Evolutionary conservation across 2,797 vertebrate genomes (phyloP).

Genomic region (Dicrostonyx torquatus): DNA sequence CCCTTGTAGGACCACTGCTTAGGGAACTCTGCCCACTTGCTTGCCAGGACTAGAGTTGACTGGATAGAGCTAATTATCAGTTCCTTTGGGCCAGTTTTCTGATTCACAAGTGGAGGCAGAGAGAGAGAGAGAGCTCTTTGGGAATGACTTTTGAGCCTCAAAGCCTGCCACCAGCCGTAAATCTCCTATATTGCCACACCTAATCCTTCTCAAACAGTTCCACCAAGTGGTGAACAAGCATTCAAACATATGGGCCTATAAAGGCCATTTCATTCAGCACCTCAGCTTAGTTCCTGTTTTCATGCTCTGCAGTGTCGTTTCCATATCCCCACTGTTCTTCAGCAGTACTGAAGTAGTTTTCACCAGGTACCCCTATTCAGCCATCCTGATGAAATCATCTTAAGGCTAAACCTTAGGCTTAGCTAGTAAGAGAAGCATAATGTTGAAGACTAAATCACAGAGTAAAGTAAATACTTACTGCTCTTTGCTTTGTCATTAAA

Average conservation of each 20-base stretch:
- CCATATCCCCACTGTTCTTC: background rate
- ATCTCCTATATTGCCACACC: too few species aligned
- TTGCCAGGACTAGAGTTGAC: background rate
- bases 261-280: background rate
- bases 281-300: background rate
- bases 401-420: constrained; percentile 36
- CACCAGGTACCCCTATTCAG: background rate
- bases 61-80: background rate
- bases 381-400: background rate
- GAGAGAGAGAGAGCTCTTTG: background rate
- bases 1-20: background rate
- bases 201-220: background rate
- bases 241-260: background rate
- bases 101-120: background rate
- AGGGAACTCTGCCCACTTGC: background rate
- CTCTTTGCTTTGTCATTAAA: constrained; percentile 46
- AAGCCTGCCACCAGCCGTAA: background rate
- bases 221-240: background rate
- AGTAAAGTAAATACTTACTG: background rate
- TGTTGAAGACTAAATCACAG: constrained; percentile 19
- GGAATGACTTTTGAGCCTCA: background rate
- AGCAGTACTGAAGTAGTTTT: background rate
- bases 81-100: background rate
- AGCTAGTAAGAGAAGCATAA: constrained; percentile 18
- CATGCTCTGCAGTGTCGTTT: background rate